Evolutionary conservation across 2,797 vertebrate species (phyloP), one percentile per base, ranked within the genome.

Genomic region (Semotilus atromaculatus): DNA sequence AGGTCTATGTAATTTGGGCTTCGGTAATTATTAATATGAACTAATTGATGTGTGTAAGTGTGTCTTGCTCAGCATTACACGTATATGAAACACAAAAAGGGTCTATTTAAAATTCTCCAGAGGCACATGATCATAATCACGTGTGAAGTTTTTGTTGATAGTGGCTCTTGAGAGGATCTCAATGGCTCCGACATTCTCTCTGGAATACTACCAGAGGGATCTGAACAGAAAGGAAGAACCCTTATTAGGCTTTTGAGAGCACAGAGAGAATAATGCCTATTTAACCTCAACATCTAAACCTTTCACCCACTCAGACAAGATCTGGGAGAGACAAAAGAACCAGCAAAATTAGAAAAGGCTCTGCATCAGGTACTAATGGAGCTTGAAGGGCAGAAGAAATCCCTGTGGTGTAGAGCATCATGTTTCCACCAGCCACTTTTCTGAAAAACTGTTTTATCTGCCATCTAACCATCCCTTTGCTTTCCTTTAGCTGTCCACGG

Each of bases 381-480:
- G 93, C 92, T 92, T 94, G 92, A 93, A 94, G 91, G 91, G 89
- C 89, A 88, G 89, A 84, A 90, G 87, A 89, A 77, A 66, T 86
- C 81, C 86, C 53, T 67, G 76, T 36, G 81, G 81, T 79, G 80
- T 64, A 18, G 86, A 88, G 90, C 82, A 72, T 93, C 90, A 90
- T 86, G 87, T 91, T 89, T 87, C 88, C 90, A 86, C 62, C 19
- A 48, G 29, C 55, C 36, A 70, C 82, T 80, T 80, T 84, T 45
- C 11, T 82, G 55, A 73, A 85, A 60, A 84, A 81, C n/a, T 19
- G 91, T 91, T 94, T 93, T 94, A 93, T 94, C 91, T 94, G 91
- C 92, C 91, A 91, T 91, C 90, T 92, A 93, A 91, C 87, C 93
- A 93, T 93, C 90, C 93, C 88, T 93, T 94, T 94, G 91, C 92